These are phyloP conservation scores for Aphodius sticticus DNA, from an alignment of 2,888 invertebrate genomes.

Conservation along the genomic window DNA sequence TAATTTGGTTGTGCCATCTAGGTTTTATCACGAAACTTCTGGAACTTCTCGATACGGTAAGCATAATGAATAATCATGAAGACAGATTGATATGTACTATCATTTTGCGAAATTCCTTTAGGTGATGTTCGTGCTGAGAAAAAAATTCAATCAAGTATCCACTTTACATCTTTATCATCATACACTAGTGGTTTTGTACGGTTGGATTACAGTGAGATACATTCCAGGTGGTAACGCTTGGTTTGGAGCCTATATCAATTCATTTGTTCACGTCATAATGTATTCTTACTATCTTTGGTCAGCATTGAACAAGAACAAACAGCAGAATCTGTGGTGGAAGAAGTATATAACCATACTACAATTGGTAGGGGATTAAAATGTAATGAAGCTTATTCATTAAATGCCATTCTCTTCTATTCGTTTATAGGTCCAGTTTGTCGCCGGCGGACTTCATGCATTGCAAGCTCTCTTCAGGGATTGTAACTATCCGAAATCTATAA, in stretches of 20 bases:
- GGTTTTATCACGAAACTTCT: background rate
- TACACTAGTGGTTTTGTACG: constrained; percentile 65
- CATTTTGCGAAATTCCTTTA: background rate
- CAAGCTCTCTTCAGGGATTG: constrained; percentile 26
- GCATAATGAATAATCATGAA: background rate
- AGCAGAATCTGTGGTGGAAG: constrained; percentile 94
- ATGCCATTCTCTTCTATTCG: constrained; percentile 27
- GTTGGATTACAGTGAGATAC: constrained; percentile 65
- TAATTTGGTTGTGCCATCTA: background rate
- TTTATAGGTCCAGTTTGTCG: constrained; percentile 71
- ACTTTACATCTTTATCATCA: constrained; percentile 76
- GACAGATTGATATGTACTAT: no score
- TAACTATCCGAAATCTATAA: background rate
- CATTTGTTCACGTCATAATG: constrained; percentile 95
- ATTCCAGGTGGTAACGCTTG: constrained; percentile 81
- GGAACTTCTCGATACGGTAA: background rate
- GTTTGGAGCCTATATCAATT: constrained; percentile 81
- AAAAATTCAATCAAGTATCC: constrained; percentile 73
- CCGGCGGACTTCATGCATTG: constrained; percentile 68
- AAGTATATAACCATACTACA: constrained; percentile 90
- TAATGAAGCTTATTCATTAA: background rate
- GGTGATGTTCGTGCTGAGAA: constrained; percentile 69
- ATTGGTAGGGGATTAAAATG: constrained; percentile 69
- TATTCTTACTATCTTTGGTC: constrained; percentile 91
- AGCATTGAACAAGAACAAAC: constrained; percentile 86